Evolutionary conservation across 2,888 invertebrate genomes (phyloP), one percentile per base, ranked within the genome.

Genomic region (Andrena flavipes): DNA sequence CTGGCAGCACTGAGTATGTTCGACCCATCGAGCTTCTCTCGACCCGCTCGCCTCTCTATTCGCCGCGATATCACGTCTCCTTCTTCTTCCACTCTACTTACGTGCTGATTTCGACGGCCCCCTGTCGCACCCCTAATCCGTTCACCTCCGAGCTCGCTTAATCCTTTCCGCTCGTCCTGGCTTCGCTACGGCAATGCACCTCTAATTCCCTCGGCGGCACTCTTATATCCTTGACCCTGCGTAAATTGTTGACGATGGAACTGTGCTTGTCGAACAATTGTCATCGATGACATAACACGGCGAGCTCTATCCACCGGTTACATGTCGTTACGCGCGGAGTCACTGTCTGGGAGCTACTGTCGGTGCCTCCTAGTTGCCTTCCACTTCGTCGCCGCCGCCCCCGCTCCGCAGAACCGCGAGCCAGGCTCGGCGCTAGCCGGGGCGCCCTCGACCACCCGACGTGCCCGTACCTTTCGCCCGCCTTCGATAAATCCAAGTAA

Each of bases 1-100:
- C 85, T 80, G 82, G 78, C 86, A 86, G 80, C 86, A 77, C 80
- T 77, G 84, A 68, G 59, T 75, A 30, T 42, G 75, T 77, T 80
- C 91, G 92, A 93, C 93, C 93, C 93, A 93, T 94, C 93, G 91
- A 91, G 91, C 89, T 93, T 89, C 90, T 91, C 91, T 87, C 90
- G 76, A 69, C 63, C 64, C 64, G 23, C 80, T 71, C 68, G 76
- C 60, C 64, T 49, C 69, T 69, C 72, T 64, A 51, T 69, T 33
- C 10, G 23, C 59, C 26, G 10, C 68, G 13, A 42, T 69, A 60
- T 67, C 84, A 75, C 78, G 84, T 6, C 33, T 64, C 33, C 56
- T 26, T 8, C 1, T 60, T 60, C 67, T 42, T 54, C 54, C 63
- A 26, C n/a, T 60, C 23, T 26, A 60, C 65, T 70, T 48, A 70